Evolutionary conservation across 2,888 invertebrate genomes (phyloP), one percentile per base, ranked within the genome.

Genomic region (Melieria crassipennis): DNA sequence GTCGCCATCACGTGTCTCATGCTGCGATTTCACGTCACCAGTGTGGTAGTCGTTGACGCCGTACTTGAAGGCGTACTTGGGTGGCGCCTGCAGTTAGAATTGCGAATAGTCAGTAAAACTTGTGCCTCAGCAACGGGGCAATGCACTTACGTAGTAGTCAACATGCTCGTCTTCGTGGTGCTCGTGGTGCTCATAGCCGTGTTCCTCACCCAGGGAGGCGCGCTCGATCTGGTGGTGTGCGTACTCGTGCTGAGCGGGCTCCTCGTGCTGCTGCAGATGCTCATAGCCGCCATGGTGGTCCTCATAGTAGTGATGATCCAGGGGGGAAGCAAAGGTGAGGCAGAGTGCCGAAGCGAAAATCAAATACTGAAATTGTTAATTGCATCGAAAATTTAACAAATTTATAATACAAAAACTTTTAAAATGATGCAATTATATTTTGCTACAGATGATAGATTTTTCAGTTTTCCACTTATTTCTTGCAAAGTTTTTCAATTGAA

Each of bases 21-120:
- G 91, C 78, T 91, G 91, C 5, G 91, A 91, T 80, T 91, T 91
- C 0, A 91, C 89, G 80, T 91, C 91, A 43, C 89, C 89, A 62
- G 89, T 89, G 77, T 89, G 89, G 75, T 85, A 88, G 78, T 89
- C 89, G 64, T 88, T 87, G 50, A 89, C 89, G 62, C 89, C 89
- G 75, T 89, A 89, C 80, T 89, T 88, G 83, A 88, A 89, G 77
- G 88, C 87, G 79, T 89, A 89, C 81, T 88, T 89, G 57, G 92
- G 91, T 78, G 91, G 91, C 43, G 91, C 90, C 91, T 91, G 85
- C 7, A 16, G 48, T n/a, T 56, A 7, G 10, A n/a, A 61, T 46
- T 2, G 42, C 13, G 50, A 48, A 45, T 4, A 30, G 30, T 30
- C 30, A 61, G n/a, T 30, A 30, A 30, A 30, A 30, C 30, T 57